Evolutionary conservation across 2,888 invertebrate genomes (phyloP).

Genomic region (Lucinisca nassula): DNA sequence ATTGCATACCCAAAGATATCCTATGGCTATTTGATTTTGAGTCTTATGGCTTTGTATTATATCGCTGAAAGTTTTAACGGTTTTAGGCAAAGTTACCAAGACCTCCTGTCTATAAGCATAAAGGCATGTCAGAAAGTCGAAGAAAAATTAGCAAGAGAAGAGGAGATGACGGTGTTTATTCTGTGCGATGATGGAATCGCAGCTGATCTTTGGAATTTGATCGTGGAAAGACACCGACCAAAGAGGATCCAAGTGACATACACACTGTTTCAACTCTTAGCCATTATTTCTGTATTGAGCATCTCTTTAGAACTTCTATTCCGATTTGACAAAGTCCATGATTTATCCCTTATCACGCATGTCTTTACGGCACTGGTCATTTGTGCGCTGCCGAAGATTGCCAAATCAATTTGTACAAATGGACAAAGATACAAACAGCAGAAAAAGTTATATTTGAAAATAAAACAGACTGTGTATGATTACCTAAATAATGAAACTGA

Average conservation of each 20-base stretch:
- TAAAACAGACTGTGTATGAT: conserved; percentile 4
- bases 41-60: conserved; percentile 54
- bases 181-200: conserved; percentile 34
- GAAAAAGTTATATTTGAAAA: conserved; percentile 4
- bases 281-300: conserved; percentile 28
- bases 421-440: background rate
- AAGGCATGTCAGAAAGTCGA: conserved; percentile 28
- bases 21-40: conserved; percentile 53
- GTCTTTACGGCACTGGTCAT: conserved; percentile 59
- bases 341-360: conserved; percentile 53
- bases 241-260: conserved; percentile 40
- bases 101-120: conserved; percentile 36
- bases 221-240: conserved; percentile 41
- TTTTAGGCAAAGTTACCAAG: conserved; percentile 40
- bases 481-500: background rate
- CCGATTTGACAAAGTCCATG: conserved; percentile 52
- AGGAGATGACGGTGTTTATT: background rate
- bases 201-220: conserved; percentile 18
- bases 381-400: conserved; percentile 54
- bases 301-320: conserved; percentile 49
- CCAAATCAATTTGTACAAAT: conserved; percentile 7
- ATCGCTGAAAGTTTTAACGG: conserved; percentile 39
- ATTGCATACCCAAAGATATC: conserved; percentile 56
- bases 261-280: conserved; percentile 41
- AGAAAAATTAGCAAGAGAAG: background rate